Evolutionary conservation across 2,888 invertebrate genomes (phyloP).

Genomic region (Podabrus alpinus): DNA sequence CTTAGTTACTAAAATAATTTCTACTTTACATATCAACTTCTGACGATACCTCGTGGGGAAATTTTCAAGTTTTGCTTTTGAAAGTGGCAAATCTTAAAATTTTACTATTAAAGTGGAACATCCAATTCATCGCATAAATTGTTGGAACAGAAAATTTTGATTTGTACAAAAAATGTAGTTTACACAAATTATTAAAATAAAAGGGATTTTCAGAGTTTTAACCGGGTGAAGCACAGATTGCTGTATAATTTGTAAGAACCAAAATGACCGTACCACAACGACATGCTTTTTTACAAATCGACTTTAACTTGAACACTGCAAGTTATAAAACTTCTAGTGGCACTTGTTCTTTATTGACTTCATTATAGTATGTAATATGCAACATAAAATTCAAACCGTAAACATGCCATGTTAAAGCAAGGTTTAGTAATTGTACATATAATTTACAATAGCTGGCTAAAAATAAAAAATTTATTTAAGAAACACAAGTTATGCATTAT

Average conservation of each 20-base stretch:
- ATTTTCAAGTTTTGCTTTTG: background rate
- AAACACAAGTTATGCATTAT: background rate
- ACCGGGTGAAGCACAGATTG: background rate
- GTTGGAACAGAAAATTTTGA: background rate
- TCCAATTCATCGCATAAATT: background rate
- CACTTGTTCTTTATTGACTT: background rate
- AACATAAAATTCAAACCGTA: background rate
- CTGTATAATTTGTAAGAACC: background rate
- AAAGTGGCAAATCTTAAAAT: background rate
- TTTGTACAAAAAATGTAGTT: background rate
- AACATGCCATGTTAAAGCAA: background rate
- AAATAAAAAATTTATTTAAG: background rate
- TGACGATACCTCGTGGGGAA: background rate
- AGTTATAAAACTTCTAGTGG: background rate
- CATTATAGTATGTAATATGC: background rate
- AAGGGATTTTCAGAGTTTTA: background rate
- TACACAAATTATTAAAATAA: background rate
- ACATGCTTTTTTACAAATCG: background rate
- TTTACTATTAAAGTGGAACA: background rate
- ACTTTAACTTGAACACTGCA: background rate
- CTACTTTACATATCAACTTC: constrained; percentile 11
- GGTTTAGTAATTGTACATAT: background rate
- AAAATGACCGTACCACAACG: background rate
- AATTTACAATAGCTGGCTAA: background rate
- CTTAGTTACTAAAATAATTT: constrained; percentile 34